Evolutionary conservation across 1,140 invertebrate genomes (phyloP), one percentile per base, ranked within the genome.

Genomic region (Oncopodura yosiiana): DNA sequence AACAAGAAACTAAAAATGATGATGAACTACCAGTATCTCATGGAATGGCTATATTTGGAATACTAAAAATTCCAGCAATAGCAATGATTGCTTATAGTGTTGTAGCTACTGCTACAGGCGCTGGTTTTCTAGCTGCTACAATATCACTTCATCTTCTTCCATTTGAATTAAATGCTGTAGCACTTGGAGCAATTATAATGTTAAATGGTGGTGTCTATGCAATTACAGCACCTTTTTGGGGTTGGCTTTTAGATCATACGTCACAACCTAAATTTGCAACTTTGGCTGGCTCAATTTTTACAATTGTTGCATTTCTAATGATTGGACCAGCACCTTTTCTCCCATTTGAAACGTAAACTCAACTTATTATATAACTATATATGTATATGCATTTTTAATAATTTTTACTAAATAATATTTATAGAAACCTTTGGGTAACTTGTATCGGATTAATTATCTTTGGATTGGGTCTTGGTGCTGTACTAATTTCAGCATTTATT

Each of bases 171-270:
- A 80, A 63, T 21, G 83, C 86, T 0, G 75, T 87, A 4, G 66
- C 86, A 6, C 71, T 90, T 30, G 88, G 88, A 0, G 67, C 87
- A 12, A 84, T 91, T 78, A 92, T 92, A 68, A 78, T 93, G n/a
- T 82, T 92, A 37, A 89, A 87, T 65, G 89, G 88, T 3, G 87
- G 82, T 1, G 79, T 81, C 0, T 57, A 58, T 19, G 87, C 86
- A 1, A 36, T 86, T 0, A 83, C 84, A 0, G 85, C 87, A 0
- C 87, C 88, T 0, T 70, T 74, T 12, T 91, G 84, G 81, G 88
- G 89, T 19, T 83, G 79, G 78, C 60, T 87, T 1, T 86, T 85
- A 64, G 86, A 89, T 66, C 78, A 76, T 51, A 65, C 70, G 11
- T 24, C 5, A 3, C 74, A 75, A 37, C 82, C 84, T 0, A 86